These are phyloP conservation scores for Drosophila prosaltans DNA, from an alignment of 1,140 invertebrate species.

Conservation along the genomic window DNA sequence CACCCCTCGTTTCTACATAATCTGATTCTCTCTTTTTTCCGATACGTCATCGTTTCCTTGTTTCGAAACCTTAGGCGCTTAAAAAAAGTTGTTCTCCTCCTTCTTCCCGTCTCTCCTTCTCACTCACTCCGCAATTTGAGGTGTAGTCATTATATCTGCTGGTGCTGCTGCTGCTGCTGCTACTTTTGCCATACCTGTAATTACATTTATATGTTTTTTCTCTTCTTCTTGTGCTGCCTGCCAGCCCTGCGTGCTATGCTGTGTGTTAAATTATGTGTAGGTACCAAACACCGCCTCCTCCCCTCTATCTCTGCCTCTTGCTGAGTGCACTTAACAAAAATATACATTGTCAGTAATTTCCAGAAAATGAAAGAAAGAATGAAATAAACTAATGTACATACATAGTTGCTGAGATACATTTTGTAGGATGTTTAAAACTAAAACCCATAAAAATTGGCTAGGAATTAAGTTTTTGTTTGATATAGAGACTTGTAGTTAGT, in stretches of 20 bases:
- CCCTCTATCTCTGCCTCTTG: neutral
- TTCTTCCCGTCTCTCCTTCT: constrained; percentile 9
- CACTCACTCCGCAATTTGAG: constrained; percentile 55
- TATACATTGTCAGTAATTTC: neutral
- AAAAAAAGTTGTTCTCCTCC: constrained; percentile 31
- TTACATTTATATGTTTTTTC: constrained; percentile 60
- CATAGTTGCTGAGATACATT: too few species aligned
- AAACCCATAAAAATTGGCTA: too few species aligned
- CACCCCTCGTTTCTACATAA: constrained; percentile 25
- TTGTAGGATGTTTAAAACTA: too few species aligned
- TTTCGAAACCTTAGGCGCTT: constrained; percentile 62
- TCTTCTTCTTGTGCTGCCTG: constrained; percentile 22
- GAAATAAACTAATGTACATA: neutral
- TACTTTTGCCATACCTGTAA: constrained; percentile 61
- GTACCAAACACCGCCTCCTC: neutral
- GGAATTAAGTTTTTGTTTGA: too few species aligned
- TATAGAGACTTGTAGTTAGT: too few species aligned
- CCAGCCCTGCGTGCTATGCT: constrained; percentile 14
- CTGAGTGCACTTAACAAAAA: constrained; percentile 4
- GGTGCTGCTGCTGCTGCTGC: constrained; percentile 17
- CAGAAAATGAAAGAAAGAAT: too few species aligned
- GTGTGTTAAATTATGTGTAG: constrained; percentile 26
- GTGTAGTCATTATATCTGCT: constrained; percentile 68
- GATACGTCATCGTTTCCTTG: constrained; percentile 66
- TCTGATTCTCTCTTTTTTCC: constrained; percentile 43